Base-by-base conservation (phyloP, 2,888 invertebrate species). In the Rotaria macrura region DNA sequence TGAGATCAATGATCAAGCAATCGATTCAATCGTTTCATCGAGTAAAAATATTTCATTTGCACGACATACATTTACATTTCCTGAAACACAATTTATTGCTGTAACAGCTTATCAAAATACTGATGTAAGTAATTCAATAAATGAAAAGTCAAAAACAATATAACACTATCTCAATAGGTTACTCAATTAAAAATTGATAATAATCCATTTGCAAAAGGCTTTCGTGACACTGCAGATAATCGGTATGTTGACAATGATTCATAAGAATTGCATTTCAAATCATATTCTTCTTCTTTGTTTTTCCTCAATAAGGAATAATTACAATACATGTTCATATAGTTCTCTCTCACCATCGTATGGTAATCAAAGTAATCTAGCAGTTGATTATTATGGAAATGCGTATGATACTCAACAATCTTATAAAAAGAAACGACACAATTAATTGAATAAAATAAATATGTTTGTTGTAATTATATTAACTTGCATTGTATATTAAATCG, bases 201-300 rank as follows among this genome's bases (percentile, higher is more conserved):
- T 87, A 91, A 91, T 88, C 91, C 91, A 29, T 91, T 91, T 87
- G 91, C 91, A 17, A 91, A 91, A 88, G 92, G 91, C 9, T 92
- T 92, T 87, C 88, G 91, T 52, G 91, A 91, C 85, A 89, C 87
- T 65, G 88, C 83, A 40, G 86, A 86, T 34, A 34, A 79, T 47
- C 38, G 49, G 34, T 84, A 83, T 40, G 83, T 34, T 65, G 6
- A 29, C 14, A 5, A 29, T 34, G 5, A 34, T 12, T 34, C 17
- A 1, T 6, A 12, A 5, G 29, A 25, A 25, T 25, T 54, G 0
- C 2, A 4, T 25, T 25, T 54, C 3, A 29, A 25, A 54, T 54
- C 7, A 3, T 54, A 4, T 23, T 1, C 25, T 1, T 25, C 1
- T 54, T 54, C 2, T 54, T 25, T 54, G 7, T 25, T 54, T 54